phyloP scores from a whole-genome alignment of 2,888 invertebrate genomes.

The Drosophila cognata region DNA sequence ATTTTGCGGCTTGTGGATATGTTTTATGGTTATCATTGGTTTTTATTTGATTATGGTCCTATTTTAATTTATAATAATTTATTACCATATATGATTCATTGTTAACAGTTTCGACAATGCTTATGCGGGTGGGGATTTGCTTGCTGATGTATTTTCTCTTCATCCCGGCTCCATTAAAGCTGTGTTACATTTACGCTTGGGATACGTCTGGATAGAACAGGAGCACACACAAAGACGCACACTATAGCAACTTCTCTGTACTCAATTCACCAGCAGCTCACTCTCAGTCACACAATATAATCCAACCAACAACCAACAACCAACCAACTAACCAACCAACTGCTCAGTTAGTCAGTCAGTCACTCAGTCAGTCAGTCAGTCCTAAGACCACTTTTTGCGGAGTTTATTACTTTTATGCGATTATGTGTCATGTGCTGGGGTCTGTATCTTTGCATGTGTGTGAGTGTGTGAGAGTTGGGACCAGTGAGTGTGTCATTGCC shows the following conservation, averaged over 20 bases:
- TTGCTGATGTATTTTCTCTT: not conserved
- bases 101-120: slow-evolving; percentile 26
- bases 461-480: slow-evolving; percentile 17
- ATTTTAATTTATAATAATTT: not conserved
- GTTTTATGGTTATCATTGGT: not conserved
- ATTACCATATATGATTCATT: slow-evolving; percentile 5
- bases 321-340: slow-evolving; percentile 2
- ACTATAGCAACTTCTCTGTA: slow-evolving; percentile 47
- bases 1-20: not conserved
- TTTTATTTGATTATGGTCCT: not conserved
- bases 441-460: slow-evolving; percentile 15
- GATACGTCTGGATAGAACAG: slow-evolving; percentile 29
- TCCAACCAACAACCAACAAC: slow-evolving; percentile 17
- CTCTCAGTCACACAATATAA: slow-evolving; percentile 12
- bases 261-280: slow-evolving; percentile 31
- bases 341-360: slow-evolving; percentile 5
- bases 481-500: slow-evolving; percentile 68
- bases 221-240: not conserved
- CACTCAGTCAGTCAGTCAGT: slow-evolving; percentile 40
- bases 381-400: slow-evolving; percentile 62
- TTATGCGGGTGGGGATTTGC: slow-evolving; percentile 31
- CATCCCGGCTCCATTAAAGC: slow-evolving; percentile 48
- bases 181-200: slow-evolving; percentile 64
- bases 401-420: slow-evolving; percentile 79
- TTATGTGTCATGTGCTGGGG: slow-evolving; percentile 64